These are phyloP conservation scores for Heteromurus nitidus DNA, from an alignment of 2,888 invertebrate species.

Conservation along the genomic window DNA sequence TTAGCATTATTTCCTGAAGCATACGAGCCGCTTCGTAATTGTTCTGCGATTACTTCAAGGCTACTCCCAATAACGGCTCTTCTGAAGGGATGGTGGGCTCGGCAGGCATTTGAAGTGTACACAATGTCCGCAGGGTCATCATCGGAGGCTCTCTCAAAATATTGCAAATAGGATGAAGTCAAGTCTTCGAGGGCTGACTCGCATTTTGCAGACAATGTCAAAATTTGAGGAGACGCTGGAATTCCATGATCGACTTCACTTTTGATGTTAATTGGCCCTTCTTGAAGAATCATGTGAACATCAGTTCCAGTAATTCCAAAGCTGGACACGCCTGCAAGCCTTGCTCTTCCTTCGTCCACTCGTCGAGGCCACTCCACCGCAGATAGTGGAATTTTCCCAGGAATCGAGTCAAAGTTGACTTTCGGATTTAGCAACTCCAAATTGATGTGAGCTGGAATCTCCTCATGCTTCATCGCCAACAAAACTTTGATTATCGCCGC, in stretches of 20 bases:
- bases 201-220: slow-evolving; percentile 15
- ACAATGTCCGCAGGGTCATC: not conserved
- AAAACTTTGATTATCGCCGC: slow-evolving; percentile 64
- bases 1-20: not conserved
- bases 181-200: not conserved
- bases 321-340: slow-evolving; percentile 5
- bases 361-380: slow-evolving; percentile 19
- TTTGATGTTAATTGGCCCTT: slow-evolving; percentile 12
- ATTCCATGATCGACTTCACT: too few species aligned
- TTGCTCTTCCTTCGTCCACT: not conserved
- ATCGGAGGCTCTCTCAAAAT: not conserved
- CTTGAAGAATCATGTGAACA: slow-evolving; percentile 43
- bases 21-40: not conserved
- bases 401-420: slow-evolving; percentile 51
- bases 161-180: not conserved
- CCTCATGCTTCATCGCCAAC: slow-evolving; percentile 45
- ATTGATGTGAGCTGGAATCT: slow-evolving; percentile 60
- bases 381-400: slow-evolving; percentile 53
- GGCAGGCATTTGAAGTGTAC: slow-evolving; percentile 12
- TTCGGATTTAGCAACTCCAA: slow-evolving; percentile 54
- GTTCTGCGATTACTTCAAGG: not conserved
- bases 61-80: not conserved
- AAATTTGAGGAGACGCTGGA: not conserved
- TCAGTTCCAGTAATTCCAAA: slow-evolving; percentile 58
- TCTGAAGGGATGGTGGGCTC: not conserved